Percentiles rank a stretch among this genome's conserved stretches.
phyloP scores from a whole-genome alignment of 2,888 invertebrate genomes.

The Drosophila aldrichi region DNA sequence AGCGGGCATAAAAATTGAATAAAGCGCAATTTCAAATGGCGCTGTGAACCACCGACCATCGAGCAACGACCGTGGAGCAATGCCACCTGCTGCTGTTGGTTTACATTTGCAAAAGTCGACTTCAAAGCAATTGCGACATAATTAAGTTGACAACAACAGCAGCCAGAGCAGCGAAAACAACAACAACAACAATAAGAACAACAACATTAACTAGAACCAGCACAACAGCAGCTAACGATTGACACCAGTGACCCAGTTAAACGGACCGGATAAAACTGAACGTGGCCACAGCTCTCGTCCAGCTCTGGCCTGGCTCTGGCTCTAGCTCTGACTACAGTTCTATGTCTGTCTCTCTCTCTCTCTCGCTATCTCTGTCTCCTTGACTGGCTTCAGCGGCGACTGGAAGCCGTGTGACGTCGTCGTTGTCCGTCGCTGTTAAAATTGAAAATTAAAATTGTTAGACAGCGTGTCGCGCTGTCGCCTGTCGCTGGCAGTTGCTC shows the following conservation, averaged over 20 bases:
- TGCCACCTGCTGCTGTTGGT: constrained; percentile 56
- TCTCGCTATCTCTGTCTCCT: constrained; percentile 11
- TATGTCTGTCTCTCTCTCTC: constrained; percentile 8
- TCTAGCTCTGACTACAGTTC: constrained; percentile 24
- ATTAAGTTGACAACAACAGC: constrained; percentile 78
- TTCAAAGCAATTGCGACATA: constrained; percentile 80
- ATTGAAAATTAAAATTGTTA: constrained; percentile 80
- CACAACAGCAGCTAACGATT: constrained; percentile 60
- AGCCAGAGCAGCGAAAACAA: constrained; percentile 46
- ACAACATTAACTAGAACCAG: constrained; percentile 34
- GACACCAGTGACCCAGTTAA: constrained; percentile 77
- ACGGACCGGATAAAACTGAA: constrained; percentile 61
- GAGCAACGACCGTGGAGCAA: constrained; percentile 27
- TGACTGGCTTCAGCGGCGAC: constrained; percentile 10
- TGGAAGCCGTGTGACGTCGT: constrained; percentile 58
- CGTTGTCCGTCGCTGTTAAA: constrained; percentile 56
- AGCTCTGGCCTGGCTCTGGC: constrained; percentile 10
- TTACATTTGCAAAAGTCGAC: constrained; percentile 74
- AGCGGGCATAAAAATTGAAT: constrained; percentile 71
- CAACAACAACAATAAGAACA: constrained; percentile 40
- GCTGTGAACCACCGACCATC: background rate
- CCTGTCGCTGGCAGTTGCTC: constrained; percentile 67
- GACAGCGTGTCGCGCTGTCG: constrained; percentile 79
- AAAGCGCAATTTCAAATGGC: constrained; percentile 73
- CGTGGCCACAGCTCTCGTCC: constrained; percentile 25